These are phyloP conservation scores for Lipotes vexillifer DNA, from an alignment of 2,113 vertebrate genomes.

Conservation along the genomic window DNA sequence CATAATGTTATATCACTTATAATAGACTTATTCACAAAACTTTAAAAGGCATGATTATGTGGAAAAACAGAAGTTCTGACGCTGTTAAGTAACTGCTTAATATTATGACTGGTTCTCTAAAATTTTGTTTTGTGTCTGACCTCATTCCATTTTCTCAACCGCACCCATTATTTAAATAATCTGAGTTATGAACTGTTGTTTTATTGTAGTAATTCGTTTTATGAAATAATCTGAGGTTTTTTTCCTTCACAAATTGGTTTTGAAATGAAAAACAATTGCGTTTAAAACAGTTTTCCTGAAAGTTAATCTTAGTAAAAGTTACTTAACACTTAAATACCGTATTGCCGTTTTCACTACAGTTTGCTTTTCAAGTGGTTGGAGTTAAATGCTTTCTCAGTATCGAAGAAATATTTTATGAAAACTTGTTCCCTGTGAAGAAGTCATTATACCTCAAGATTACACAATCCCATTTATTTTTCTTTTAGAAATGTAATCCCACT, in stretches of 20 bases:
- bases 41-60: background rate
- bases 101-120: background rate
- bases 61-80: background rate
- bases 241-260: constrained; percentile 29
- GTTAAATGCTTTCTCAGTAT: background rate
- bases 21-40: background rate
- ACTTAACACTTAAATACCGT: background rate
- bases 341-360: background rate
- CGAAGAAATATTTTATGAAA: constrained; percentile 3
- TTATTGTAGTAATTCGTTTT: background rate
- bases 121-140: background rate
- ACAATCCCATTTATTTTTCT: background rate
- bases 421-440: background rate
- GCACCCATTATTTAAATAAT: background rate
- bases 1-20: background rate
- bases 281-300: constrained; percentile 32
- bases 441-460: background rate
- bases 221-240: background rate
- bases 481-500: background rate
- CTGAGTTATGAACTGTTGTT: background rate
- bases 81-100: background rate
- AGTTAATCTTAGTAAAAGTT: background rate
- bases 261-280: constrained; percentile 15
- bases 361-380: background rate
- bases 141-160: background rate